phyloP scores from a whole-genome alignment of 2,113 vertebrate species.

The Pollachius pollachius region DNA sequence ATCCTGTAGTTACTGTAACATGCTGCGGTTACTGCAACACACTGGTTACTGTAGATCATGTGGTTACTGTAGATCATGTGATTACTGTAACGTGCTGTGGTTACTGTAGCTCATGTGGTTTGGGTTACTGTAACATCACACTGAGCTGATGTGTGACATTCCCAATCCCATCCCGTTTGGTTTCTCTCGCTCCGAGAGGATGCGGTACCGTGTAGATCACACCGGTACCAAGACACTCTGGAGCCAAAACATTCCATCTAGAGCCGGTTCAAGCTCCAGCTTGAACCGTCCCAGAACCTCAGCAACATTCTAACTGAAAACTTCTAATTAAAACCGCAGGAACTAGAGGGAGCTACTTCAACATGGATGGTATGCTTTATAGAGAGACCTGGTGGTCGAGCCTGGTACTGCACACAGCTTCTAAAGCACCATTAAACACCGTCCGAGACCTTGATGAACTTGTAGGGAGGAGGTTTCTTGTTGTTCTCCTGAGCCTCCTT shows the following conservation, averaged over 20 bases:
- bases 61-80: conserved; percentile 14
- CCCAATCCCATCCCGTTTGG: conserved; percentile 41
- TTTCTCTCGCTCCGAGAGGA: conserved; percentile 39
- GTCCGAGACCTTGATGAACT: conserved; percentile 88
- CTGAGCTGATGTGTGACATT: background rate
- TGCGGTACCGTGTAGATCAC: background rate
- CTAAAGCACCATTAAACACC: background rate
- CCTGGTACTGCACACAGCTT: too few species aligned
- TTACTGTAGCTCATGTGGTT: background rate
- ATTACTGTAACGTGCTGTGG: too few species aligned
- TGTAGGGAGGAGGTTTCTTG: conserved; percentile 92
- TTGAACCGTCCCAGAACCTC: too few species aligned
- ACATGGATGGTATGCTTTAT: too few species aligned
- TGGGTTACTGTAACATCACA: conserved; percentile 57
- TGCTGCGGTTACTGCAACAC: too few species aligned
- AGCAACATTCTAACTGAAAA: too few species aligned
- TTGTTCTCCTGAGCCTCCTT: conserved; percentile 92
- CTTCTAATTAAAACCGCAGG: too few species aligned
- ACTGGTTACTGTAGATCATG: too few species aligned
- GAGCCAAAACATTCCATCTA: too few species aligned
- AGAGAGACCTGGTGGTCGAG: too few species aligned
- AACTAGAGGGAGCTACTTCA: too few species aligned
- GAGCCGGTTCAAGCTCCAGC: background rate
- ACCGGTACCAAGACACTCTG: conserved; percentile 17
- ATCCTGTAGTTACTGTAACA: too few species aligned